Percentiles rank a stretch among this genome's conserved stretches.
These are phyloP conservation scores for Dendrolimus houi DNA, from an alignment of 2,888 invertebrate genomes.

Conservation along the genomic window DNA sequence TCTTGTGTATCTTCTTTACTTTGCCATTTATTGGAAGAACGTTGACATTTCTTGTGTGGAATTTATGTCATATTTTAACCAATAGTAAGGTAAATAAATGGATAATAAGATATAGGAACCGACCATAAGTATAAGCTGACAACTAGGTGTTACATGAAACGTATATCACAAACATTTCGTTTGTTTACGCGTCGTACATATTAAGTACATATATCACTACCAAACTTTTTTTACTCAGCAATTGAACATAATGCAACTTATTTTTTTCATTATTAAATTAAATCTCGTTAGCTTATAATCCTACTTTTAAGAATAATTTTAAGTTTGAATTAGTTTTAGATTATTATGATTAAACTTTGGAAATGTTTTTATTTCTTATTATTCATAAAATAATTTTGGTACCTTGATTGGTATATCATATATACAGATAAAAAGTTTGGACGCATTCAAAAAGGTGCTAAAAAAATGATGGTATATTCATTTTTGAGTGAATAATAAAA, in stretches of 20 bases:
- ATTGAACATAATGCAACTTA: conserved; percentile 48
- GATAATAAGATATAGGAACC: too few species aligned
- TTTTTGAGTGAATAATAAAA: too few species aligned
- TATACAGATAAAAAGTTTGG: too few species aligned
- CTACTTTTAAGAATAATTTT: neutral
- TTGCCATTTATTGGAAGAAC: too few species aligned
- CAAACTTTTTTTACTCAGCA: conserved; percentile 13
- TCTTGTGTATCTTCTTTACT: too few species aligned
- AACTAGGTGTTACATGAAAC: neutral
- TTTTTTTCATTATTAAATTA: conserved; percentile 34
- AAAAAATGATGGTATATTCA: too few species aligned
- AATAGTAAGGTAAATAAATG: too few species aligned
- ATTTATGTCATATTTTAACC: too few species aligned
- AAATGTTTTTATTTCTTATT: neutral
- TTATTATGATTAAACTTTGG: neutral
- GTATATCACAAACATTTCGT: conserved; percentile 1
- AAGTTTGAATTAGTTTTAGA: neutral
- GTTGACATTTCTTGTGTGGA: too few species aligned
- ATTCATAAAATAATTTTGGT: too few species aligned
- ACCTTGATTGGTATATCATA: too few species aligned
- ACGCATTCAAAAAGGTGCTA: too few species aligned
- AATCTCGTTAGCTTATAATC: conserved; percentile 48
- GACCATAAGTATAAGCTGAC: neutral
- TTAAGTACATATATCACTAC: conserved; percentile 42
- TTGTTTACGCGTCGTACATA: conserved; percentile 27